Conservation (phyloP, 2,113 vertebrate genomes). For the Chloropsis hardwickii region DNA sequence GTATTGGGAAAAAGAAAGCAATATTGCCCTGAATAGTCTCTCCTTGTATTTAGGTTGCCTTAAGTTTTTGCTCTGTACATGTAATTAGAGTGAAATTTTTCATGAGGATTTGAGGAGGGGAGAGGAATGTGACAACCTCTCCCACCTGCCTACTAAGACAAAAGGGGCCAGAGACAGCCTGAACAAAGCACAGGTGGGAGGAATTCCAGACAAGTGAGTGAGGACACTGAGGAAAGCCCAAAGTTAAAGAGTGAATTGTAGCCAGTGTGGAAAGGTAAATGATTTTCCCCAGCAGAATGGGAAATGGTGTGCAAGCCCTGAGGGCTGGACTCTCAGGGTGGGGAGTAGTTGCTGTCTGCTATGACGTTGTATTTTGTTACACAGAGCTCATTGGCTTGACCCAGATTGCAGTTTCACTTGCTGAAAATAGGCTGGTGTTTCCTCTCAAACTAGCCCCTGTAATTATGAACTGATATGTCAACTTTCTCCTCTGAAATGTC, state of each 20-base stretch:
- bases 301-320: not conserved
- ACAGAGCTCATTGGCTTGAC: not conserved
- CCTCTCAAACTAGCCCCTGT: not conserved
- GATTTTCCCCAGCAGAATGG: not conserved
- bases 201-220: not conserved
- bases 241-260: accelerated
- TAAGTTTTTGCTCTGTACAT: not conserved
- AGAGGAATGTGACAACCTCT: not conserved
- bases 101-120: not conserved
- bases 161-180: not conserved
- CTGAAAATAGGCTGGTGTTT: not conserved
- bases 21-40: not conserved
- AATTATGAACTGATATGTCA: not conserved
- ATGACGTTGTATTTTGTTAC: not conserved
- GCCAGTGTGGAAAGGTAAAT: not conserved
- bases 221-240: not conserved
- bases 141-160: not conserved
- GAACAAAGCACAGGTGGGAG: not conserved
- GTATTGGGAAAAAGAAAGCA: not conserved
- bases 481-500: not conserved
- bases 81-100: not conserved
- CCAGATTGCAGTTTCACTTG: not conserved
- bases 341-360: not conserved
- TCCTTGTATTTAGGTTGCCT: not conserved
- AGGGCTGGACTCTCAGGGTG: not conserved